phyloP scores from a whole-genome alignment of 1,140 invertebrate species.

The Cotesia typhae region DNA sequence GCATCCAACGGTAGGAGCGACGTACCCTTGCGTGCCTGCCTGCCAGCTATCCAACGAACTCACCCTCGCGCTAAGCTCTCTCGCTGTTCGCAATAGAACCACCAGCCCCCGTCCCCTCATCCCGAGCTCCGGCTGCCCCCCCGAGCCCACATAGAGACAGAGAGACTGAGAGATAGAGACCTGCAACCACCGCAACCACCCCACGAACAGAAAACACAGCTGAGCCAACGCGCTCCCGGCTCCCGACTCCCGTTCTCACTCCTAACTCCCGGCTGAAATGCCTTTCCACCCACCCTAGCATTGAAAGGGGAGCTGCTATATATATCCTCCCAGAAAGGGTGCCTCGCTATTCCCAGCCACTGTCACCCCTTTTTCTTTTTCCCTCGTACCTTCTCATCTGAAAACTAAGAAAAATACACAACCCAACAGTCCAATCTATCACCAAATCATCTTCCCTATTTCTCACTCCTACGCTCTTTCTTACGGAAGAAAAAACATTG shows the following conservation, averaged over 20 bases:
- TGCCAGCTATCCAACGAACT: constrained; percentile 34
- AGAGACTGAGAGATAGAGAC: constrained; percentile 36
- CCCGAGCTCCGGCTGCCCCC: constrained; percentile 16
- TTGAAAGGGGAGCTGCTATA: constrained; percentile 31
- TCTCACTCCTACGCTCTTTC: constrained; percentile 10
- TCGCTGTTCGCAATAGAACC: constrained; percentile 9
- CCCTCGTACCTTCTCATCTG: constrained; percentile 19
- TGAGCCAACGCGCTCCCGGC: constrained; percentile 45
- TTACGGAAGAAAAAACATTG: no score
- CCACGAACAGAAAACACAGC: constrained; percentile 47
- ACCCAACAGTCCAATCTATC: constrained; percentile 36
- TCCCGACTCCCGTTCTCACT: not conserved
- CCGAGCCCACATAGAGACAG: constrained; percentile 11
- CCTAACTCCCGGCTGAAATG: constrained; percentile 36
- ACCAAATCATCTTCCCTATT: constrained; percentile 20
- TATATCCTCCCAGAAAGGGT: constrained; percentile 26
- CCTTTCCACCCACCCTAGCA: constrained; percentile 33
- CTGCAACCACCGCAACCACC: constrained; percentile 44
- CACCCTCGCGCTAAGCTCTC: constrained; percentile 26
- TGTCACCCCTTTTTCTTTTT: constrained; percentile 37
- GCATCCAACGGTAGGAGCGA: not conserved
- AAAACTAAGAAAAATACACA: constrained; percentile 37
- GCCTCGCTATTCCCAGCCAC: constrained; percentile 25
- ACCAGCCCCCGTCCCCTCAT: not conserved
- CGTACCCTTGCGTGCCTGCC: constrained; percentile 44